These are phyloP conservation scores for Capromys pilorides DNA, from an alignment of 2,797 vertebrate species.

Conservation along the genomic window DNA sequence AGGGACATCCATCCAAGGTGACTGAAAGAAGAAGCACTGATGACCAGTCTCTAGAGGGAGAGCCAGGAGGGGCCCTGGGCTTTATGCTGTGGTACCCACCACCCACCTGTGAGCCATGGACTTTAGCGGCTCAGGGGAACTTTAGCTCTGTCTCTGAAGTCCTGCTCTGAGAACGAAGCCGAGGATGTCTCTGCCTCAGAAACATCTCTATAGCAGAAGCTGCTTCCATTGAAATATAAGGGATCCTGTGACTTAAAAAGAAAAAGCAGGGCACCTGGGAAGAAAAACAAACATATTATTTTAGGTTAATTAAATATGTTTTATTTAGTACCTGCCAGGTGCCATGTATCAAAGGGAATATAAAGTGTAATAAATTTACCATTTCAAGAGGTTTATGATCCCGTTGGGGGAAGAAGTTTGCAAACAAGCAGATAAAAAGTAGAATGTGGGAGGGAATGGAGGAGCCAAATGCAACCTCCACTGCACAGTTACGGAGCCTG, in stretches of 20 bases:
- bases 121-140: too few species aligned
- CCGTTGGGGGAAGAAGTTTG: not conserved
- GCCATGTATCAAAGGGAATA: conserved; percentile 5
- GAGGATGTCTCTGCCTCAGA: not conserved
- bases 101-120: too few species aligned
- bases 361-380: conserved; percentile 54
- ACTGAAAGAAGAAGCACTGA: not conserved
- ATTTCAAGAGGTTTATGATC: conserved; percentile 40
- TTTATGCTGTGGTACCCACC: not conserved
- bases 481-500: rapidly evolving
- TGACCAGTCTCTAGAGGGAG: not conserved
- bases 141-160: not conserved
- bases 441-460: not conserved
- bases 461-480: not conserved
- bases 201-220: not conserved
- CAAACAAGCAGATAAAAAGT: conserved; percentile 8
- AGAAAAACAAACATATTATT: conserved; percentile 49
- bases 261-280: conserved; percentile 45
- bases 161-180: not conserved
- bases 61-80: not conserved
- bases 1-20: not conserved
- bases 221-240: not conserved
- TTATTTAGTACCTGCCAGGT: conserved; percentile 58
- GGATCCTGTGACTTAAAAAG: conserved; percentile 47
- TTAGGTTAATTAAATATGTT: conserved; percentile 65